Base-by-base conservation (phyloP, 2,797 vertebrate species). In the Sebastes dallii region DNA sequence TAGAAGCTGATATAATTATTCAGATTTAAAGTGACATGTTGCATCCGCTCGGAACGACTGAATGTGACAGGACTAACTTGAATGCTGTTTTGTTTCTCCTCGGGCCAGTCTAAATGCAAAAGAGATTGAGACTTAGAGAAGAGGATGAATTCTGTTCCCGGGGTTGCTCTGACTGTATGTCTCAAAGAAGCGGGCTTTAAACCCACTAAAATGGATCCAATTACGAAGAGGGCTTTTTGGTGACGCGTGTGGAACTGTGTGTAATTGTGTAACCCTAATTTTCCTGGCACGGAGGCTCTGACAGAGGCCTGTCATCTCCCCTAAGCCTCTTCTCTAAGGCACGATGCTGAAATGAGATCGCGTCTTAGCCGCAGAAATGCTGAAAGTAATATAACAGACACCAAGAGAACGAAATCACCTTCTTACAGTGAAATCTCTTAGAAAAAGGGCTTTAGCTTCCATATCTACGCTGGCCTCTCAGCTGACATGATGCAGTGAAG, bases 251-350 rank as follows among this genome's bases (percentile, higher is more conserved):
- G 88, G 89, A 91, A 90, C 87, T 89, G 84, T 91, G 82, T 93
- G 91, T 92, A 95, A 95, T 95, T 94, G 89, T 94, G 91, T 93
- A 94, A 92, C 89, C 91, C 92, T 93, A 90, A 95, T 95, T 95
- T 95, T 92, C 86, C 86, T 86, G 90, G 87, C 81, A 80, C 46
- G 20, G 75, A 77, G 77, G 84, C 90, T 91, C 84, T 92, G 93
- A 93, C 91, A 92, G 85, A 91, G 91, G 86, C 80, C 87, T 93
- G 91, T 94, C 93, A 93, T 94, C 89, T 89, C 80, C 82, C 70
- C 81, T 93, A 91, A 95, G 91, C 90, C 89, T 93, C 84, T 80
- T 93, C 92, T 93, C 83, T 94, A 88, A 78, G 84, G 86, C 91
- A 88, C 64, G 83, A 92, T 86, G 88, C 80, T 86, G 83, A 92